Evolutionary conservation across 2,888 invertebrate species (phyloP).

Genomic region (Cyclophora punctaria): DNA sequence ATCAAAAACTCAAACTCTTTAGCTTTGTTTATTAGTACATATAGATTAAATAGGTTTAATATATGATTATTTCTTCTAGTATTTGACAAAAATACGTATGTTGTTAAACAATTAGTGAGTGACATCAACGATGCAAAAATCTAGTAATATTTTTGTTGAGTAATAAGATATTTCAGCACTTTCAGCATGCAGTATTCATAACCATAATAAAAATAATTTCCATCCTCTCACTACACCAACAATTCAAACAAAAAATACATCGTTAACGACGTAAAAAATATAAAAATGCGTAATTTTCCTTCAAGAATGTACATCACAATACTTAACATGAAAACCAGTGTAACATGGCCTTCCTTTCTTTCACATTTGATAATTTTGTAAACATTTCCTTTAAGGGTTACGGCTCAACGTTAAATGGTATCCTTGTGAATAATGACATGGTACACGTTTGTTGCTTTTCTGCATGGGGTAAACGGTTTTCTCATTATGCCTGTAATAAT

Average conservation of each 20-base stretch:
- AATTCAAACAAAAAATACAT: slow-evolving; percentile 18
- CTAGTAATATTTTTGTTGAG: too few species aligned
- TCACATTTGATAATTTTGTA: slow-evolving; percentile 1
- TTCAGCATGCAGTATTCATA: too few species aligned
- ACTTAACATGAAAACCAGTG: slow-evolving; percentile 39
- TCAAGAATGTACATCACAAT: slow-evolving; percentile 51
- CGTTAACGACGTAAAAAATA: slow-evolving; percentile 27
- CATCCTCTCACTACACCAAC: slow-evolving; percentile 4
- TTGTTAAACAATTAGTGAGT: too few species aligned
- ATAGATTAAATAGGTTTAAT: too few species aligned
- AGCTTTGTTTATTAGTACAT: too few species aligned
- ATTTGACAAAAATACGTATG: too few species aligned
- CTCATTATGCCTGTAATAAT: slow-evolving; percentile 39
- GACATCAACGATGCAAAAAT: too few species aligned
- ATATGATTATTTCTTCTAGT: too few species aligned
- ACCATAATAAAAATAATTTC: too few species aligned
- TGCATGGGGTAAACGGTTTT: slow-evolving; percentile 56
- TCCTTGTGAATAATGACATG: slow-evolving; percentile 55
- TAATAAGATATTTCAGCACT: too few species aligned
- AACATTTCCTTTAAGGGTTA: slow-evolving; percentile 7
- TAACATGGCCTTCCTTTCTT: slow-evolving; percentile 23
- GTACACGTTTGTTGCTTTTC: slow-evolving; percentile 40
- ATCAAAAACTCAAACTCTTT: too few species aligned
- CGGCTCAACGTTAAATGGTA: slow-evolving; percentile 34
- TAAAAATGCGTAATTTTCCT: slow-evolving; percentile 49